Evolutionary conservation across 2,113 vertebrate species (phyloP).

Genomic region (Pipra filicauda): DNA sequence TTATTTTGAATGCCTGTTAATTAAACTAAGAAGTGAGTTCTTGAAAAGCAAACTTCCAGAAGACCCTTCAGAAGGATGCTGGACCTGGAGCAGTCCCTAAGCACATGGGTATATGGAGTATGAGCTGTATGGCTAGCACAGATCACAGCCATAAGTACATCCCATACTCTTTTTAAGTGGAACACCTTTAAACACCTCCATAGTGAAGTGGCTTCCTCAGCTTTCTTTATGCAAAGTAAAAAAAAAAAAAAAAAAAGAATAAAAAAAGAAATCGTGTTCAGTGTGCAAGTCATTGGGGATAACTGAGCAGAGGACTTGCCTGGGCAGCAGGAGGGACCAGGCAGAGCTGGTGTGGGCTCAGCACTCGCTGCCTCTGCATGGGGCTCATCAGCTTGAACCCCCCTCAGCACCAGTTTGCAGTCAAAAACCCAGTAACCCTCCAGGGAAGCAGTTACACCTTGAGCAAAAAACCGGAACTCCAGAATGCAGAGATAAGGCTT

Average conservation of each 20-base stretch:
- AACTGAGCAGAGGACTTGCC: background rate
- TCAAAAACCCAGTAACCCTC: background rate
- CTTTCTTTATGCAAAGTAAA: background rate
- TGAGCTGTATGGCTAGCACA: background rate
- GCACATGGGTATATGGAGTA: fast-evolving
- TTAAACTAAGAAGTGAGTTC: background rate
- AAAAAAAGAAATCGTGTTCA: background rate
- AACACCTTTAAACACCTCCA: background rate
- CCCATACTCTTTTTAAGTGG: background rate
- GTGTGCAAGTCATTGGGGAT: background rate
- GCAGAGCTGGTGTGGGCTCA: background rate
- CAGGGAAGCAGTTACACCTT: background rate
- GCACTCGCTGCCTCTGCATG: background rate
- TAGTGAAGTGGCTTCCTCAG: background rate
- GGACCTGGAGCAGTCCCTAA: background rate
- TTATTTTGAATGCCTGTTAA: background rate
- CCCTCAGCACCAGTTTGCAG: background rate
- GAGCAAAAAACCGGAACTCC: background rate
- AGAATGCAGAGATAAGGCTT: background rate
- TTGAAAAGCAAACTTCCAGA: background rate
- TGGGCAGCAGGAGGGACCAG: background rate
- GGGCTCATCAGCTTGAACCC: background rate
- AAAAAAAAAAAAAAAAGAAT: background rate
- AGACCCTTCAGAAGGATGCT: background rate
- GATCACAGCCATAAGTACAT: background rate